Conservation (phyloP, 2,888 invertebrate species). For the Acanthoscelides obtectus region DNA sequence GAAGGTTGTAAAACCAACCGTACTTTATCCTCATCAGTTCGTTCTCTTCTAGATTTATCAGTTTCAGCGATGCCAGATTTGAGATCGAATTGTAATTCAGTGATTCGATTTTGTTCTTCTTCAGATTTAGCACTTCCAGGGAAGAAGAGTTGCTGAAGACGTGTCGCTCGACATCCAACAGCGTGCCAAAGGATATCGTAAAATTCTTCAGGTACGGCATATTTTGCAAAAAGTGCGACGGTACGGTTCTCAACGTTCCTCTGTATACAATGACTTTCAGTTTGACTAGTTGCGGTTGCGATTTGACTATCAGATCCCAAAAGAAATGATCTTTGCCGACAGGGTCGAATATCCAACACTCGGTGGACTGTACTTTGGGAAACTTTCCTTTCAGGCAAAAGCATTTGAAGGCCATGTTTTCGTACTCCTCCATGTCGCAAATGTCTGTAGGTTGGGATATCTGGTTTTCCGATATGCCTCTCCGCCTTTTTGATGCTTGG, state of each 20-base stretch:
- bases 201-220: constrained; percentile 63
- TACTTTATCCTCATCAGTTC: constrained; percentile 68
- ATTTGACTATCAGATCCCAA: constrained; percentile 66
- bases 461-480: constrained; percentile 16
- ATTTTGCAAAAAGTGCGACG: constrained; percentile 50
- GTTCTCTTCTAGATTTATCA: constrained; percentile 71
- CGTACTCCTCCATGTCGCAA: constrained; percentile 17
- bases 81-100: constrained; percentile 68
- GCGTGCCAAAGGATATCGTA: constrained; percentile 68
- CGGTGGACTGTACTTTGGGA: constrained; percentile 63
- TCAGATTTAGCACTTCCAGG: constrained; percentile 62
- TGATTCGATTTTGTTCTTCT: constrained; percentile 64
- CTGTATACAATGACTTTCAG: constrained; percentile 69
- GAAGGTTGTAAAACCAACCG: constrained; percentile 69
- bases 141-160: constrained; percentile 71
- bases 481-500: constrained; percentile 3
- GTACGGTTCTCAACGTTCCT: constrained; percentile 65
- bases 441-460: constrained; percentile 11
- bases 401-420: constrained; percentile 49
- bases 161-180: constrained; percentile 63
- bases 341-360: constrained; percentile 70
- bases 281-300: constrained; percentile 65
- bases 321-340: constrained; percentile 63
- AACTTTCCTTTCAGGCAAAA: constrained; percentile 58
- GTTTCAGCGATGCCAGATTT: constrained; percentile 63